Percentiles rank a stretch among this genome's conserved stretches.
These are phyloP conservation scores for Heptranchias perlo DNA, from an alignment of 2,113 vertebrate species.

Conservation along the genomic window DNA sequence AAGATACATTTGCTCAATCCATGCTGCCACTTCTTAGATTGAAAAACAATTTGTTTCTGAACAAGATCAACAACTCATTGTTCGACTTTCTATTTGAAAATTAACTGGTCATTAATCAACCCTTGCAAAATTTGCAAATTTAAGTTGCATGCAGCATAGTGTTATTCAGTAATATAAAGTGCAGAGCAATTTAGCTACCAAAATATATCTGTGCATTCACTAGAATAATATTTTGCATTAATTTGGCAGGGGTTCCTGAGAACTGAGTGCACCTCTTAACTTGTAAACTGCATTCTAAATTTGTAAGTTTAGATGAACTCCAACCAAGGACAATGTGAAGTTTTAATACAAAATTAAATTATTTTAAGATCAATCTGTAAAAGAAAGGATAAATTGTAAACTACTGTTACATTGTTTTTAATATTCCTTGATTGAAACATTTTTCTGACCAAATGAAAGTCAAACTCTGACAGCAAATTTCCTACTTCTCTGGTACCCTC, in stretches of 20 bases:
- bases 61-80: not conserved
- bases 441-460: not conserved
- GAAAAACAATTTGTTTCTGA: not conserved
- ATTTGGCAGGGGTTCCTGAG: constrained; percentile 11
- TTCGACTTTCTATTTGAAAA: not conserved
- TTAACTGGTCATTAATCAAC: not conserved
- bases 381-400: not conserved
- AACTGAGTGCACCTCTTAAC: not conserved
- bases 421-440: not conserved
- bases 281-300: constrained; percentile 23
- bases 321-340: not conserved
- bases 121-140: not conserved
- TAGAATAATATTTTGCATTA: not conserved
- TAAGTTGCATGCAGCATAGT: not conserved
- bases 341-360: not conserved
- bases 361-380: not conserved
- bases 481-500: not conserved
- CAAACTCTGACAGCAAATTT: not conserved
- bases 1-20: not conserved
- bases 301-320: not conserved
- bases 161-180: constrained; percentile 18
- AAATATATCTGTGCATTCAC: constrained; percentile 31
- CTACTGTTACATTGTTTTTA: too few relatives aligned
- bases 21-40: not conserved
- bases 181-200: constrained; percentile 15